Evolutionary conservation across 2,797 vertebrate species (phyloP), one percentile per base, ranked within the genome.

Genomic region (Typhlichthys subterraneus): DNA sequence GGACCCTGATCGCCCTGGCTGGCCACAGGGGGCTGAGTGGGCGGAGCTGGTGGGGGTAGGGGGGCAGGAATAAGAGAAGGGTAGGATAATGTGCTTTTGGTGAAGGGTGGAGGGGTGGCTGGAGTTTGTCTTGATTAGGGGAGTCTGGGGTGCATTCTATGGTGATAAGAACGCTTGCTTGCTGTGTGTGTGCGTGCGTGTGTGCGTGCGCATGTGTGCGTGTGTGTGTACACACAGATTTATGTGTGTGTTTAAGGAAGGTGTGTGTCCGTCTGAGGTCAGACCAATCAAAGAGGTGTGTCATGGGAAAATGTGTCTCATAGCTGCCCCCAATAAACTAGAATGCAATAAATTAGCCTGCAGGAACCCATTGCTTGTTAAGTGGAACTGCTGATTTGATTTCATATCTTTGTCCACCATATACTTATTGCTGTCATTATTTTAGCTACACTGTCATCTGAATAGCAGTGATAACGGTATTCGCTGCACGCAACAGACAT

Each of bases 91-190:
- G 79, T 67, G 79, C 69, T 67, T 62, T 88, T 73, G 75, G 48
- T 71, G 68, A 29, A 29, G 76, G 81, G 81, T 69, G 81, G 79
- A 79, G 87, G 84, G 81, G 88, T 84, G 88, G 84, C 84, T 89
- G 88, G 87, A 89, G 88, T 92, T 94, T 92, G 91, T 92, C 94
- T 94, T 94, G 91, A 95, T 94, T 93, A 95, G 92, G 91, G 90
- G 91, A 92, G 89, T 91, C 88, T 82, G 87, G 88, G 89, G 81
- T 77, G 73, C 87, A 88, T 89, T 88, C 89, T 85, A 84, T 88
- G 80, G 82, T 57, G 89, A 92, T 91, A 92, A 92, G 89, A 63
- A 70, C 42, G 38, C 58, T 74, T 63, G 61, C 62, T 68, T 68
- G 15, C 54, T 46, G 70, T 67, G 70, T 65, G 65, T 68, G 66